Base-by-base conservation (phyloP, 2,888 invertebrate genomes). In the Drosophila multiciliata region DNA sequence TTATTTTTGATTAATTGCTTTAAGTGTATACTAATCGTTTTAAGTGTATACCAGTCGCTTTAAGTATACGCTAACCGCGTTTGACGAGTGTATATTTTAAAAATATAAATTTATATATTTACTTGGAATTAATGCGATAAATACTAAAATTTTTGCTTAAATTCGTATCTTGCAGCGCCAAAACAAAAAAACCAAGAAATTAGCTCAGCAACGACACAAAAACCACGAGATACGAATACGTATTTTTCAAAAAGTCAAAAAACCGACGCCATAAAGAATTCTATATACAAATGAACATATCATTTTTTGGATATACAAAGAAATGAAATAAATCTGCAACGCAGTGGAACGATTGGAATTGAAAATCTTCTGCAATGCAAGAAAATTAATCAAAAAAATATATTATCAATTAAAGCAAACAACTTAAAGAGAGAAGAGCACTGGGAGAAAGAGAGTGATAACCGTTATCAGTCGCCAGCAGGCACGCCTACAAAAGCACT, bases 391-490 rank as follows among this genome's bases (percentile, higher is more conserved):
- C 5, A 29, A 29, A 33, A 35, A 26, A 23, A 35, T 20, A 32
- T 20, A 58, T 26, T 36, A 50, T 9, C 6, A 33, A 23, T 15
- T n/a, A 20, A 15, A 38, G 61, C 23, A 53, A 59, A 55, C 4
- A 33, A 1, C 57, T 36, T 15, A 38, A 9, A 33, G 1, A 29
- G 53, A 58, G 73, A 20, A 53, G 15, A 15, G 23, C n/a, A 29
- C 29, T 29, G 9, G 4, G 8, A 17, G 3, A 15, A 15, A 3
- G 5, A 9, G 26, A n/a, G 23, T 17, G 85, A 89, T 83, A 85
- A 82, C 58, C 38, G 35, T 66, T 84, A 85, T 89, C 87, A 54
- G 26, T 12, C 23, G 50, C 45, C 75, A 87, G 84, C 86, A 55
- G 29, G 17, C 26, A 63, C 61, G 35, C 70, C 50, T 29, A 42